Base-by-base conservation (phyloP, 2,888 invertebrate genomes). In the Homarus gammarus region DNA sequence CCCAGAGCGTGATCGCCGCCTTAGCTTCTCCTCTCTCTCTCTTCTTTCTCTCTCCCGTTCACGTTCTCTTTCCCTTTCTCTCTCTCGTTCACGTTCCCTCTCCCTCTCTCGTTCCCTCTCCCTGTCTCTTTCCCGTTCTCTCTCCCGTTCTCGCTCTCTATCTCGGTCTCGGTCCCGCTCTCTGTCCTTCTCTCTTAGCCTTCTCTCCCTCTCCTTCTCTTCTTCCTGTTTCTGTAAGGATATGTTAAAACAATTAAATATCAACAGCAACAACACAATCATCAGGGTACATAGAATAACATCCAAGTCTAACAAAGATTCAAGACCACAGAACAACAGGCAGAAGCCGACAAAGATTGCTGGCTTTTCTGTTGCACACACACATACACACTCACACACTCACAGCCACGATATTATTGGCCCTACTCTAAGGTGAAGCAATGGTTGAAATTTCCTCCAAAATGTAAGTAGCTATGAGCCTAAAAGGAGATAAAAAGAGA, bases 171-270 rank as follows among this genome's bases (percentile, higher is more conserved):
- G 85, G 18, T 90, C 90, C 64, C 86, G 81, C 77, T 91, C 91
- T 56, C 91, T 78, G 72, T 95, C 95, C 15, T 93, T 93, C 81
- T 94, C 94, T 22, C 81, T 82, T 83, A 84, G 64, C 51, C 44
- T 51, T n/a, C 82, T 85, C 85, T 90, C 86, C 83, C 95, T 95
- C 93, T 96, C 96, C 93, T 96, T 96, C 93, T 96, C 96, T 94
- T 96, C 96, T 94, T 96, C 96, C 94, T 96, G 96, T 95, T 96
- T 96, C 96, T 96, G 90, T 77, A 86, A 91, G 73, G 85, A 75
- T 36, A 75, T n/a, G 75, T 49, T 31, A 2, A 40, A 15, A 6
- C 5, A 70, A 70, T 83, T 70, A 83, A 70, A 83, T 18, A 40
- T 82, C 33, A 44, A 56, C 22, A 51, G 38, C 33, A 33, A 64